A percentile compares a stretch with the other conserved stretches of the same genome.
phyloP scores from a whole-genome alignment of 2,113 vertebrate genomes.

The Grallaria varia region DNA sequence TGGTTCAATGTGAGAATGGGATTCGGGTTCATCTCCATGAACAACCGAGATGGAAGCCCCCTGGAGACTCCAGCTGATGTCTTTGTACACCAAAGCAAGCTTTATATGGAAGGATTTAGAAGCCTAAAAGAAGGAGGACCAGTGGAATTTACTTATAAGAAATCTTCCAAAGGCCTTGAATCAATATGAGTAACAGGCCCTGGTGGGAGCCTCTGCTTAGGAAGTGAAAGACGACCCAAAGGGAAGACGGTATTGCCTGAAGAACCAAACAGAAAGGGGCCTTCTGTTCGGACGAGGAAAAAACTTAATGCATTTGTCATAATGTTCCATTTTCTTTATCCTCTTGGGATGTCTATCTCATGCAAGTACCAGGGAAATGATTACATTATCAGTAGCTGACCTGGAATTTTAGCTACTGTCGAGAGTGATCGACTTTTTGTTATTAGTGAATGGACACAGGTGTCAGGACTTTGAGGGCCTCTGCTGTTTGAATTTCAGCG shows the following conservation, averaged over 20 bases:
- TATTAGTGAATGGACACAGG: too few relatives aligned
- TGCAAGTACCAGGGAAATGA: conserved; percentile 78
- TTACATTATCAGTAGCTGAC: conserved; percentile 74
- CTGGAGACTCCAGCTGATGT: too few relatives aligned
- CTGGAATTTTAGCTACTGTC: conserved; percentile 80
- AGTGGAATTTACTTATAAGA: conserved; percentile 99
- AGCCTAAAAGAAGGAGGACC: conserved; percentile 98
- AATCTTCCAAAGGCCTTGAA: conserved; percentile 99
- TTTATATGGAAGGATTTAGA: conserved; percentile 99
- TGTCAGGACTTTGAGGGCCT: too few relatives aligned
- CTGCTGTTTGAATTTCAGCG: too few relatives aligned
- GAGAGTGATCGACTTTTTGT: too few relatives aligned
- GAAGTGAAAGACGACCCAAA: conserved; percentile 98
- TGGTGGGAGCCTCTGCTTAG: conserved; percentile 91
- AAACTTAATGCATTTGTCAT: conserved; percentile 76
- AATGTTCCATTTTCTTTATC: conserved; percentile 56
- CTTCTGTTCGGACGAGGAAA: conserved; percentile 90
- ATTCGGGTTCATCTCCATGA: too few relatives aligned
- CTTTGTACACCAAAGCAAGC: conserved; percentile 99
- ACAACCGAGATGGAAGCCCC: too few relatives aligned
- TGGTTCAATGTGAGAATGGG: too few relatives aligned
- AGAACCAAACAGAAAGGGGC: conserved; percentile 85
- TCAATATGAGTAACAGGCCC: conserved; percentile 97
- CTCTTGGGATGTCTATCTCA: conserved; percentile 82
- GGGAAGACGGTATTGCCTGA: conserved; percentile 91